Evolutionary conservation across 1,140 invertebrate species (phyloP), one percentile per base, ranked within the genome.

Genomic region (Belonocnema kinseyi): DNA sequence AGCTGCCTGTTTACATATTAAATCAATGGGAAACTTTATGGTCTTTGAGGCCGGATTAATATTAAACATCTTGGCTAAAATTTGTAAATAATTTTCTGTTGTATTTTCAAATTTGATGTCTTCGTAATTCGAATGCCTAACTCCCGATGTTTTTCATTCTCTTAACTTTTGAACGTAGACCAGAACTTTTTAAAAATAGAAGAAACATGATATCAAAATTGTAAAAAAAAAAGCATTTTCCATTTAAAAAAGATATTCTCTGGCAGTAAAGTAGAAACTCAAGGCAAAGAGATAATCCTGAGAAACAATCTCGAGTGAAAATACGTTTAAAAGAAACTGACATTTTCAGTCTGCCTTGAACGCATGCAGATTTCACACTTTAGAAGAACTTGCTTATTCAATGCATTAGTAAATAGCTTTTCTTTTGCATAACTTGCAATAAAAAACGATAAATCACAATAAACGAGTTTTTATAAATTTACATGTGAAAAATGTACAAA

Each of bases 311-410:
- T 21, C 13, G 56, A 11, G n/a, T 10, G 56, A 58, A 58, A 58
- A 53, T 53, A 40, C 40, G 16, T 40, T 46, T 16, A 66, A 40
- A 33, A 66, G 26, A 66, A 66, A 66, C 21, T 66, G 21, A 33
- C 58, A 66, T 66, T 66, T 66, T 66, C 58, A 66, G 26, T 40
- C 21, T 66, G 21, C 58, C 58, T 66, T 66, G 58, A 66, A 66
- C 12, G 26, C 58, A 66, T 66, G 58, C 21, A 66, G 58, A 66
- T 66, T 66, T 66, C 11, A 40, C 58, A 66, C 58, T 66, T 66
- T 58, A 58, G 3, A 66, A 58, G 10, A 66, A 66, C 21, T 66
- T 66, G 58, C 21, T 40, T 66, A 66, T 66, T 66, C 58, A 66
- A 66, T 26, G 26, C 53, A 54, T 54, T 54, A 19, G 53, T 19